Evolutionary conservation across 2,113 vertebrate genomes (phyloP).

Genomic region (Barnardius zonarius): DNA sequence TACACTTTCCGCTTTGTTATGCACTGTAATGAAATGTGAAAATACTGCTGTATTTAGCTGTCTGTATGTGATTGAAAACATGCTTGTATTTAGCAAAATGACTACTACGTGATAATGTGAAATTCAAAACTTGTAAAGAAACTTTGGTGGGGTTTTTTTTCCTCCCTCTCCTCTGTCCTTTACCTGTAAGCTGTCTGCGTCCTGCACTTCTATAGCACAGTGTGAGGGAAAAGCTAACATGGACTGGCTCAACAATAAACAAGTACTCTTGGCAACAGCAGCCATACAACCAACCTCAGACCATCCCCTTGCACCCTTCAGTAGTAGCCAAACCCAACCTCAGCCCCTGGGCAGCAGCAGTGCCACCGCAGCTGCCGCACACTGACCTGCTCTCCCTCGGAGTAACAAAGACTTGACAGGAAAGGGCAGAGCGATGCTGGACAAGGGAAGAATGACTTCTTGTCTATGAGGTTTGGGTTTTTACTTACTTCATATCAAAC

Average conservation of each 20-base stretch:
- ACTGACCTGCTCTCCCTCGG: background rate
- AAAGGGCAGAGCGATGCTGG: no score
- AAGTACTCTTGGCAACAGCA: background rate
- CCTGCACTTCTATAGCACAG: background rate
- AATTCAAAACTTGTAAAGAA: conserved; percentile 74
- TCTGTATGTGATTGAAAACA: conserved; percentile 79
- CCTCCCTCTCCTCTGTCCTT: background rate
- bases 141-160: background rate
- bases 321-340: fast-evolving
- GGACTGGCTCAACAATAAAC: background rate
- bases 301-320: background rate
- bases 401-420: background rate
- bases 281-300: background rate
- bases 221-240: background rate
- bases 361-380: background rate
- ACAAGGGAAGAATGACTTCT: background rate
- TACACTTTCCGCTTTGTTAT: conserved; percentile 76
- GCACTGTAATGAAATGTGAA: conserved; percentile 78
- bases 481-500: background rate
- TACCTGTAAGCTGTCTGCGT: background rate
- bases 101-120: conserved; percentile 75
- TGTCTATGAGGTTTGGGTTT: fast-evolving
- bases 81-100: conserved; percentile 85
- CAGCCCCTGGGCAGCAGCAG: background rate
- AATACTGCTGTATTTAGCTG: conserved; percentile 80